Evolutionary conservation across 2,888 invertebrate genomes (phyloP).

Genomic region (Ochropleura plecta): DNA sequence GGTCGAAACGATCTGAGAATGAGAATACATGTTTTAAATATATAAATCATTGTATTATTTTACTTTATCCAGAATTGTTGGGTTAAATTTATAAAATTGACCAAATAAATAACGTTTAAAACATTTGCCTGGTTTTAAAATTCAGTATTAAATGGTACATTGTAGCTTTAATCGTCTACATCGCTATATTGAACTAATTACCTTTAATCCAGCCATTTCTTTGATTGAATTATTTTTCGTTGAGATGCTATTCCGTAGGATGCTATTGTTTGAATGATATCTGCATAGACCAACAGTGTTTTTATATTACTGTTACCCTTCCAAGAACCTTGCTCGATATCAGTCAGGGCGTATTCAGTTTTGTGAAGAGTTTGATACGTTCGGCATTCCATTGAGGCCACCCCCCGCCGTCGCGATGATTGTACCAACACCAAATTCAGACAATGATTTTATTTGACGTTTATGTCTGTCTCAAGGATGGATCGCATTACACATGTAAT

Average conservation of each 20-base stretch:
- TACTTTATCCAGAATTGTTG: neutral
- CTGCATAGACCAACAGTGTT: slow-evolving; percentile 68
- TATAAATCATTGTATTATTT: neutral
- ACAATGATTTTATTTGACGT: slow-evolving; percentile 64
- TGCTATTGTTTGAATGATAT: slow-evolving; percentile 73
- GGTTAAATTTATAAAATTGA: neutral
- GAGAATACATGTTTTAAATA: neutral
- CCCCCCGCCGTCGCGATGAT: slow-evolving; percentile 75
- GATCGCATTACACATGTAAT: slow-evolving; percentile 37
- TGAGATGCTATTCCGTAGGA: slow-evolving; percentile 60
- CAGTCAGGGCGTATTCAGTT: slow-evolving; percentile 69
- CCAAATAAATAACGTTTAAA: neutral
- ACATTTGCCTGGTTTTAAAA: neutral
- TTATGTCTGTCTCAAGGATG: slow-evolving; percentile 61
- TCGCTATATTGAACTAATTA: slow-evolving; percentile 44
- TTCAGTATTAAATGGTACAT: neutral
- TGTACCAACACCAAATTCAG: slow-evolving; percentile 67
- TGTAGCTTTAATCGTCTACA: neutral
- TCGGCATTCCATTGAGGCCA: slow-evolving; percentile 73
- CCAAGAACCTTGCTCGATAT: slow-evolving; percentile 74
- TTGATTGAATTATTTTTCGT: slow-evolving; percentile 32
- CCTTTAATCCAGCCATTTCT: slow-evolving; percentile 70
- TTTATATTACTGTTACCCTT: slow-evolving; percentile 77
- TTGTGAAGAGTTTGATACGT: slow-evolving; percentile 68
- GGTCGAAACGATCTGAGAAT: slow-evolving; percentile 70